Evolutionary conservation across 2,888 invertebrate species (phyloP).

Genomic region (Nymphalis polychloros): DNA sequence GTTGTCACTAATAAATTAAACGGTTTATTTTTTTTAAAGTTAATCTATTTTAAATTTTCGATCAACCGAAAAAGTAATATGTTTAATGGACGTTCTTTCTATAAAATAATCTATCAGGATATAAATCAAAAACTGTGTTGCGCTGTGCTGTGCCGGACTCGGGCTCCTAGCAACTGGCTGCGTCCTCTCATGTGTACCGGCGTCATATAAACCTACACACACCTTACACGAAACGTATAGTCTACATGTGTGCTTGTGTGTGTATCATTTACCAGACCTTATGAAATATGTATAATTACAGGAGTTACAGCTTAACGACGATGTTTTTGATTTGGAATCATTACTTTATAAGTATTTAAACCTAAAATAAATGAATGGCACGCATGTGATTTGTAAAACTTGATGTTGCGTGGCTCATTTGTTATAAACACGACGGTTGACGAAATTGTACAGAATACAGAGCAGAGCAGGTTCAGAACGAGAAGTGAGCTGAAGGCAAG

Average conservation of each 20-base stretch:
- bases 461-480: constrained; percentile 25
- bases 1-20: not conserved
- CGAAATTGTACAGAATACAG: constrained; percentile 8
- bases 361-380: not conserved
- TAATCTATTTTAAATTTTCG: not conserved
- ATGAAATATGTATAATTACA: too few species aligned
- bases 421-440: constrained; percentile 8
- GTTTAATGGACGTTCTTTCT: not conserved
- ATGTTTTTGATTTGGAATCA: too few species aligned
- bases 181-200: not conserved
- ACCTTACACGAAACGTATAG: not conserved
- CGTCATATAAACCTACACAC: not conserved
- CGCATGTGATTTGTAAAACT: constrained; percentile 8
- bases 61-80: not conserved
- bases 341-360: too few species aligned
- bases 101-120: not conserved
- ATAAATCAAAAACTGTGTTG: not conserved
- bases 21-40: not conserved
- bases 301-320: too few species aligned
- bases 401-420: constrained; percentile 12
- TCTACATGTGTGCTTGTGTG: too few species aligned
- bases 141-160: not conserved
- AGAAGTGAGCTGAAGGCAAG: constrained; percentile 15
- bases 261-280: too few species aligned
- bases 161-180: not conserved